Conservation (phyloP, 1,140 invertebrate genomes). For the Drosophila sproati region DNA sequence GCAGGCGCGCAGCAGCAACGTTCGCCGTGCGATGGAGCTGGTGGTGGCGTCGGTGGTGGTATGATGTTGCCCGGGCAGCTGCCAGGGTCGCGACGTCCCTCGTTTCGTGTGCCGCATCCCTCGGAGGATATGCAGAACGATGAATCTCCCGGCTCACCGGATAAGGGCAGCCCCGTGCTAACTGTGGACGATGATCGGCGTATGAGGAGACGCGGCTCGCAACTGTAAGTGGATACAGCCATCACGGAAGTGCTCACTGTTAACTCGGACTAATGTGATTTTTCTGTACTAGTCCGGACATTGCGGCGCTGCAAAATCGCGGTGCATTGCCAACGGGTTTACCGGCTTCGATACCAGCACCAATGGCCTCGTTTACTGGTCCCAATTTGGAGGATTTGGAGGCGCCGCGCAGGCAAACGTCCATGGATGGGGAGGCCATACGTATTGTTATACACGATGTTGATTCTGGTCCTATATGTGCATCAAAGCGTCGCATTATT, state of each 20-base stretch:
- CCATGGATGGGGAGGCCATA: constrained; percentile 95
- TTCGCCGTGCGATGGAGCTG: constrained; percentile 68
- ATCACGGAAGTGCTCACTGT: not conserved
- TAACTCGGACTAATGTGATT: not conserved
- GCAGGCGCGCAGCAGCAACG: constrained; percentile 63
- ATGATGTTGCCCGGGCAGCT: constrained; percentile 77
- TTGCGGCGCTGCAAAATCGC: constrained; percentile 88
- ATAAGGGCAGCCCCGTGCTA: constrained; percentile 85
- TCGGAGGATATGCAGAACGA: constrained; percentile 86
- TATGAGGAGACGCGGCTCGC: constrained; percentile 90
- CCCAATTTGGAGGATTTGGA: constrained; percentile 87
- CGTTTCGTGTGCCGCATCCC: constrained; percentile 87
- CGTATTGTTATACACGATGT: constrained; percentile 97
- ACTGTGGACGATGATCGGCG: constrained; percentile 90
- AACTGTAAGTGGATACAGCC: constrained; percentile 88
- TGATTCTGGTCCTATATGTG: constrained; percentile 88
- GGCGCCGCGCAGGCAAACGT: constrained; percentile 89
- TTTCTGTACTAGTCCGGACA: constrained; percentile 88
- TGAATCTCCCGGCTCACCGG: constrained; percentile 85
- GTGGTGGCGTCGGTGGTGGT: constrained; percentile 47
- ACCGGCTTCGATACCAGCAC: constrained; percentile 85
- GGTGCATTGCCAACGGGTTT: constrained; percentile 85
- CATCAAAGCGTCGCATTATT: constrained; percentile 90
- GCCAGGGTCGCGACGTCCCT: constrained; percentile 87
- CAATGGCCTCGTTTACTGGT: constrained; percentile 85